Conservation (phyloP, 2,797 vertebrate species). For the Helostoma temminkii region DNA sequence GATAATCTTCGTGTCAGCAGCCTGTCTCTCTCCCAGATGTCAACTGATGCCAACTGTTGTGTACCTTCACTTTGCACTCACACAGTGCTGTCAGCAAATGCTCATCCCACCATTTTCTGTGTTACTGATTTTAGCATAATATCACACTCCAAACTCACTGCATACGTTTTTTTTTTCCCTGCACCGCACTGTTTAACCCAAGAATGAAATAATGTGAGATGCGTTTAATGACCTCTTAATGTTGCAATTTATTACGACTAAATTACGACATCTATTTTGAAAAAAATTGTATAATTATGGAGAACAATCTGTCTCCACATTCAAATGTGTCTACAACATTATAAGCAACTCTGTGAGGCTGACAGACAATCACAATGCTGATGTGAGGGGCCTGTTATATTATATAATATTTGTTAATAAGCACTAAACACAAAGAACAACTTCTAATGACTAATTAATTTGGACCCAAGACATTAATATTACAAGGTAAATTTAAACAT, state of each 20-base stretch:
- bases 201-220: conserved; percentile 9
- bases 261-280: background rate
- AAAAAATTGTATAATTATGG: background rate
- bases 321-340: background rate
- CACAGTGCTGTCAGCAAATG: conserved; percentile 67
- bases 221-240: conserved; percentile 17
- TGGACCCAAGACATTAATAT: no score
- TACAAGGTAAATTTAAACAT: no score
- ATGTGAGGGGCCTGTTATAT: background rate
- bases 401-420: background rate
- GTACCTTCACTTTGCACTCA: conserved; percentile 58
- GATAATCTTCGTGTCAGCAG: conserved; percentile 83
- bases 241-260: conserved; percentile 14
- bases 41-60: conserved; percentile 73
- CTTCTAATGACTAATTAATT: background rate
- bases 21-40: conserved; percentile 73
- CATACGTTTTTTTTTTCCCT: conserved; percentile 26
- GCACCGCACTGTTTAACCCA: background rate
- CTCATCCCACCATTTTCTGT: conserved; percentile 47
- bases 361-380: background rate
- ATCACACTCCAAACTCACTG: conserved; percentile 23
- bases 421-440: background rate
- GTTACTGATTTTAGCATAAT: conserved; percentile 45
- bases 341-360: background rate
- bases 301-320: background rate